phyloP scores from a whole-genome alignment of 2,888 invertebrate genomes.

The Hetaerina titia region DNA sequence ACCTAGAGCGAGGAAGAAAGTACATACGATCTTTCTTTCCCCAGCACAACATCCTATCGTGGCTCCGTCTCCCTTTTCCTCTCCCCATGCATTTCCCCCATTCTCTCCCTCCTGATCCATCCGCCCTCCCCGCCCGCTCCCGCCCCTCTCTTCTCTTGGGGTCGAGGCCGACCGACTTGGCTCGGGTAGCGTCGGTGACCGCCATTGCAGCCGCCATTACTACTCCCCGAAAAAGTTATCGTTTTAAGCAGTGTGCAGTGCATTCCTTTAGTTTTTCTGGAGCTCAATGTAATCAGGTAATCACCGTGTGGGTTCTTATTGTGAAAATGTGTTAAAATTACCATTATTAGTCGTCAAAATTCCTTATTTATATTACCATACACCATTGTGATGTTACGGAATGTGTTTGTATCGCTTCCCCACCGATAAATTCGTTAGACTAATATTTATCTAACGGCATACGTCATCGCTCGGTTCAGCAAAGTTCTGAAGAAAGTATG shows the following conservation, averaged over 20 bases:
- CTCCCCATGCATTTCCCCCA: constrained; percentile 71
- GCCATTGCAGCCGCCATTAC: constrained; percentile 75
- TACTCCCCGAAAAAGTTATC: constrained; percentile 70
- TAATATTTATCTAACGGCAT: background rate
- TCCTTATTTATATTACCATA: background rate
- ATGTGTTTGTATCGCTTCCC: background rate
- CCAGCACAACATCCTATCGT: constrained; percentile 70
- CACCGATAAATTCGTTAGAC: background rate
- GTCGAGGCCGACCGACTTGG: constrained; percentile 74
- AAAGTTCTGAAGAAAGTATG: background rate
- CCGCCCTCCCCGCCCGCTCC: constrained; percentile 62
- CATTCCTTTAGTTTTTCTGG: constrained; percentile 32
- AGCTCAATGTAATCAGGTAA: constrained; percentile 48
- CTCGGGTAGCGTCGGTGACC: constrained; percentile 75
- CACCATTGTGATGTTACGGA: constrained; percentile 21
- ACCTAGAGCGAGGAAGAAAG: background rate
- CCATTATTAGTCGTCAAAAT: background rate
- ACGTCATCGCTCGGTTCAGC: background rate
- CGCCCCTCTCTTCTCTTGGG: constrained; percentile 71
- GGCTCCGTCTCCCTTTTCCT: constrained; percentile 76
- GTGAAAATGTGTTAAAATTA: background rate
- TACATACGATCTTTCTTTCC: constrained; percentile 6
- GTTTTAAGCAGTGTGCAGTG: constrained; percentile 58
- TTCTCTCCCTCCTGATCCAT: constrained; percentile 66
- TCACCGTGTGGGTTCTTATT: constrained; percentile 34